Base-by-base conservation (phyloP, 2,888 invertebrate species). In the Zygogramma bicolorata region DNA sequence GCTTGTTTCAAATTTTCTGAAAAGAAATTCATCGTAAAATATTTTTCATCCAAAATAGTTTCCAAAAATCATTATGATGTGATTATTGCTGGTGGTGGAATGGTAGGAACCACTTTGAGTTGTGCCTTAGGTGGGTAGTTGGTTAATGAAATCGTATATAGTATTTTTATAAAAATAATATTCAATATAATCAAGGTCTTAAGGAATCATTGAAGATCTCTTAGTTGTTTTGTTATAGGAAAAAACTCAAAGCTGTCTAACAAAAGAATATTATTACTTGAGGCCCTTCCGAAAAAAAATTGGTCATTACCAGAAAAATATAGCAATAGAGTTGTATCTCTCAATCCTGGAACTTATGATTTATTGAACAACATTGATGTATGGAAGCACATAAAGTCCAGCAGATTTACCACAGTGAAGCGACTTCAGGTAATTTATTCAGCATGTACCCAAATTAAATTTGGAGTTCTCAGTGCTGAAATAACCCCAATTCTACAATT, bases 91-190 rank as follows among this genome's bases (percentile, higher is more conserved):
- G 99, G 99, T 34, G 98, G 98, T 70, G 99, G 98, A 69, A 93
- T 98, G 92, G 95, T 98, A 34, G 99, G 99, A 29, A 94, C 96
- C 71, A 94, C 97, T 3, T 89, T 97, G 85, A 97, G 97, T 1
- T 96, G 96, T 86, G 92, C 95, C 20, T 88, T 98, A 86, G 95
- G 97, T 96, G 90, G 71, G 58, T 38, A 3, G n/a, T 38, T 13
- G n/a, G 38, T 3, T 38, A n/a, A 38, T 0, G 10, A n/a, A 38
- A 38, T n/a, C 7, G n/a, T n/a, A n/a, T n/a, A n/a, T n/a, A n/a
- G n/a, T n/a, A n/a, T n/a, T n/a, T n/a, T n/a, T n/a, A n/a, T n/a
- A n/a, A n/a, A n/a, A n/a, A n/a, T n/a, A n/a, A n/a, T n/a, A n/a
- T n/a, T n/a, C n/a, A n/a, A n/a, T n/a, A n/a, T n/a, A n/a, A n/a